phyloP scores from a whole-genome alignment of 2,888 invertebrate species.

The Melikaiella ostensackeni region DNA sequence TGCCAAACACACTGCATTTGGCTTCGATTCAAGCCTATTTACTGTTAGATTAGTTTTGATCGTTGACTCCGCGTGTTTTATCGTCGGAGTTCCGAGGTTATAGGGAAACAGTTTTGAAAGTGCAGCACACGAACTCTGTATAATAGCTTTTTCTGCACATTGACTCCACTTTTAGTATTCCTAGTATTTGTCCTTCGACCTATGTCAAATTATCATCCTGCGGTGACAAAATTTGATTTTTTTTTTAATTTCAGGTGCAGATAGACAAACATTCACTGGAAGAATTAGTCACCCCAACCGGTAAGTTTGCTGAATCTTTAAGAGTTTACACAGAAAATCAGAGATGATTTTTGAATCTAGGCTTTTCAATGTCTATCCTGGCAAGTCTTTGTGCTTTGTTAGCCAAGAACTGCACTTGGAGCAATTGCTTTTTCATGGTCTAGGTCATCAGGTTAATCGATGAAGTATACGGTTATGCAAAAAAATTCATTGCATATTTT shows the following conservation, averaged over 20 bases:
- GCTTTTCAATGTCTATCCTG: neutral
- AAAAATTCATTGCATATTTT: conserved; percentile 1
- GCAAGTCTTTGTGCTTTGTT: neutral
- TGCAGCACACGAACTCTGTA: conserved; percentile 8
- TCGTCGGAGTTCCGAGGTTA: neutral
- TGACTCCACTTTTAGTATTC: neutral
- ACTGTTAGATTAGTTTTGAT: conserved; percentile 32
- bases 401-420: neutral
- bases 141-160: neutral
- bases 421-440: conserved; percentile 41
- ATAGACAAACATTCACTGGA: neutral
- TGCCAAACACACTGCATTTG: conserved; percentile 14
- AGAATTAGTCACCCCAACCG: neutral
- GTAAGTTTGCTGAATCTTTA: neutral
- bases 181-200: neutral
- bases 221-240: neutral
- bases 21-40: neutral
- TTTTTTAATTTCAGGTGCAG: neutral
- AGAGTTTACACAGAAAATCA: neutral
- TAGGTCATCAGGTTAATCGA: conserved; percentile 56
- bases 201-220: conserved; percentile 7
- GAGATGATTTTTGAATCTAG: neutral
- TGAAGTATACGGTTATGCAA: conserved; percentile 49
- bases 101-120: conserved; percentile 22
- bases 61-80: conserved; percentile 15